A percentile compares a stretch with the other conserved stretches of the same genome.
These are phyloP conservation scores for Aegithalos caudatus DNA, from an alignment of 2,113 vertebrate genomes.

Conservation along the genomic window DNA sequence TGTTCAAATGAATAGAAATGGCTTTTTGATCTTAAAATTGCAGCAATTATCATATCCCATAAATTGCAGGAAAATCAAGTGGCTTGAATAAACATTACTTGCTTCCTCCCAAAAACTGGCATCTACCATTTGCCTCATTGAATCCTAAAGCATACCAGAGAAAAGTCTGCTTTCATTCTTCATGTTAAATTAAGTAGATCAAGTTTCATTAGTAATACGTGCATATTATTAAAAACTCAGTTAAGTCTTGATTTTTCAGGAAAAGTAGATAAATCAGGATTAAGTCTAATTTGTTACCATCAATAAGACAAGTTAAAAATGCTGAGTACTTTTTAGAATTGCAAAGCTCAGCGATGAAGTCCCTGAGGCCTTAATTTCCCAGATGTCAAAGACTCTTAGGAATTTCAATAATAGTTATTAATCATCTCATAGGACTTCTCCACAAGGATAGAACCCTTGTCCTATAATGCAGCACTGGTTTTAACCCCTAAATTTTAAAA, in stretches of 20 bases:
- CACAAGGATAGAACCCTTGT: neutral
- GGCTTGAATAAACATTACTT: slow-evolving; percentile 62
- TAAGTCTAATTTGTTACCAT: slow-evolving; percentile 6
- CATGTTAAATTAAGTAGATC: slow-evolving; percentile 35
- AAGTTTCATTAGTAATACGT: slow-evolving; percentile 30
- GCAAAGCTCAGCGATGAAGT: neutral
- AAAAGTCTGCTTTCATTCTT: neutral
- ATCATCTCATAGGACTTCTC: neutral
- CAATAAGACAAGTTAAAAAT: slow-evolving; percentile 15
- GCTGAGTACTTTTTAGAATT: neutral
- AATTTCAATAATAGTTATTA: neutral
- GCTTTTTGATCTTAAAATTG: slow-evolving; percentile 61
- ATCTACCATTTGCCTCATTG: slow-evolving; percentile 39
- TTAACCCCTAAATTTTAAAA: neutral
- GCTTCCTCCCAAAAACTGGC: neutral
- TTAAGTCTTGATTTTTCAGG: neutral
- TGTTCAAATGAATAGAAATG: slow-evolving; percentile 33
- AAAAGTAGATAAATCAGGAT: neutral
- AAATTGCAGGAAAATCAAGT: slow-evolving; percentile 68
- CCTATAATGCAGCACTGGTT: neutral
- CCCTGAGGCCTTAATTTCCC: neutral
- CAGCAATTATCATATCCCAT: slow-evolving; percentile 63
- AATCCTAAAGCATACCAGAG: neutral
- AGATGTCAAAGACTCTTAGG: neutral
- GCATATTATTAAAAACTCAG: neutral